Conservation (phyloP, 2,888 invertebrate genomes). For the Elaeidobius kamerunicus region DNA sequence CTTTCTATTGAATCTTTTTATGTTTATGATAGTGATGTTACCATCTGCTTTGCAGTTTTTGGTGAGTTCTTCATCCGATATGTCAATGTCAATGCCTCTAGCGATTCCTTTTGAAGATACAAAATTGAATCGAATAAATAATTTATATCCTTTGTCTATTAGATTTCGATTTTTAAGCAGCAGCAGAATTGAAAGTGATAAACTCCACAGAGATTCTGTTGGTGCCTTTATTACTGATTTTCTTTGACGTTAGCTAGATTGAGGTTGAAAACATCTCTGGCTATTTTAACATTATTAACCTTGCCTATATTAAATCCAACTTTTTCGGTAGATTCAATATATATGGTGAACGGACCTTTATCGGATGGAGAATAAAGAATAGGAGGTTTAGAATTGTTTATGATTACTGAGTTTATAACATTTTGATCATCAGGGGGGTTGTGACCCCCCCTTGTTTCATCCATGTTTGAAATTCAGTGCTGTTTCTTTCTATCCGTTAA, state of each 20-base stretch:
- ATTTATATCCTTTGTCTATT: background rate
- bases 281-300: conserved; percentile 1
- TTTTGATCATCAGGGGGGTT: too few relatives aligned
- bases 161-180: background rate
- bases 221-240: background rate
- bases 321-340: conserved; percentile 3
- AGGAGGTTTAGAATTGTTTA: background rate
- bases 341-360: background rate
- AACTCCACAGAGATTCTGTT: conserved; percentile 3
- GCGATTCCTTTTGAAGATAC: conserved; percentile 3
- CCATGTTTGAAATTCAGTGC: too few relatives aligned
- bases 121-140: conserved; percentile 2
- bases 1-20: background rate
- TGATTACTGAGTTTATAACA: too few relatives aligned
- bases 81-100: background rate
- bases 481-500: too few relatives aligned
- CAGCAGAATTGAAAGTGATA: background rate
- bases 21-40: background rate
- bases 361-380: background rate
- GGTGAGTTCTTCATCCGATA: background rate
- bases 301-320: background rate
- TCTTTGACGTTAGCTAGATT: background rate
- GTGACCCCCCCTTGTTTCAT: too few relatives aligned
- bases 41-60: background rate
- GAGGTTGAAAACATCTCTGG: background rate